These are phyloP conservation scores for Sclerodermus sp. DNA, from an alignment of 2,888 invertebrate genomes.

Conservation along the genomic window DNA sequence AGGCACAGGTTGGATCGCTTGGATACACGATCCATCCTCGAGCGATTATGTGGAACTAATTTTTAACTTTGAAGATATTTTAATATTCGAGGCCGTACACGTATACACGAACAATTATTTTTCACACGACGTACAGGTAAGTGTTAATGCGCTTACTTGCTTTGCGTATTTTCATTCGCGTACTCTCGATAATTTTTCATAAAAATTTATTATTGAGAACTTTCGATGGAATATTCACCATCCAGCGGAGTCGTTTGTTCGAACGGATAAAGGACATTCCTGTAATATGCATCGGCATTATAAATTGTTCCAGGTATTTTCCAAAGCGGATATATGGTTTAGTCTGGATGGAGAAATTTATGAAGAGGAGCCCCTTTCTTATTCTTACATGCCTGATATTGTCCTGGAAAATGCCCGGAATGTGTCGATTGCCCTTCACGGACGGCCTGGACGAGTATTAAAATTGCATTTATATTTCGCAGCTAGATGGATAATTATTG, in stretches of 20 bases:
- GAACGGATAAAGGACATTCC: no score
- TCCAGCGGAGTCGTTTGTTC: no score
- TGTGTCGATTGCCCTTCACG: constrained; percentile 68
- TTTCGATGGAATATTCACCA: no score
- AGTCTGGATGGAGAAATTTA: constrained; percentile 49
- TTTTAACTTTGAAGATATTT: constrained; percentile 71
- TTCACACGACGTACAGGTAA: constrained; percentile 69
- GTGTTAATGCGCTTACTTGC: neutral
- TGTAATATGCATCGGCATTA: no score
- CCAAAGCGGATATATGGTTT: constrained; percentile 68
- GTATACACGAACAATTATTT: constrained; percentile 74
- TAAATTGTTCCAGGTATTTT: constrained; percentile 62
- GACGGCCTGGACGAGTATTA: constrained; percentile 65
- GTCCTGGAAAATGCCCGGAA: constrained; percentile 69
- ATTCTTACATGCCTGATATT: constrained; percentile 65
- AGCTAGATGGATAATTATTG: constrained; percentile 71
- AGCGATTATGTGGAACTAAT: constrained; percentile 66
- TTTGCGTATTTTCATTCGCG: neutral
- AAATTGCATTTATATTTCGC: constrained; percentile 69
- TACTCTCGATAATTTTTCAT: no score
- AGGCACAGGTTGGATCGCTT: constrained; percentile 78
- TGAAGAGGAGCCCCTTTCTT: constrained; percentile 47
- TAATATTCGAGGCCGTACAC: constrained; percentile 69
- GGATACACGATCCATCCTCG: constrained; percentile 66
- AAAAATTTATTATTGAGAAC: no score